Evolutionary conservation across 2,797 vertebrate genomes (phyloP), one percentile per base, ranked within the genome.

Genomic region (Chaenodraco wilsoni): DNA sequence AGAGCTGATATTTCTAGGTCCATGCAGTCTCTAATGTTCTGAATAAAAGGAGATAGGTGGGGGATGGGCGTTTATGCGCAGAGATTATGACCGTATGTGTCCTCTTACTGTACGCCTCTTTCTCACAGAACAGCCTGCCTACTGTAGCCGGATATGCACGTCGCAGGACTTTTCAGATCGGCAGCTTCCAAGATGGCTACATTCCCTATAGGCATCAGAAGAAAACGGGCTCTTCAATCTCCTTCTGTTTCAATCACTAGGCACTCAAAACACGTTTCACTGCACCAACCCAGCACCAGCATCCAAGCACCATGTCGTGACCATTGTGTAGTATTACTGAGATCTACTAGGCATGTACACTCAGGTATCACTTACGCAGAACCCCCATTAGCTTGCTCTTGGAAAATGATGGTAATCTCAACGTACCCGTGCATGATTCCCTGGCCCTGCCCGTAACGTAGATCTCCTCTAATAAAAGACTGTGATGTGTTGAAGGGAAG

Each of bases 1-100:
- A 87, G 62, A 16, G 12, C 70, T 48, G 76, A 78, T 71, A 78
- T 83, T 83, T 74, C 69, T 48, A 48, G 72, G 65, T 31, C 57
- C 11, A 37, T 69, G 67, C 67, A 14, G 69, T 61, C 65, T 78
- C 62, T 41, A 72, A 68, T 78, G 68, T 76, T 72, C 67, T 72
- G 48, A 44, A 16, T 2, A 16, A 31, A 62, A 63, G 17, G 10
- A 40, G 54, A 56, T 41, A 10, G 16, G 60, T 54, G 46, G 65
- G 50, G 44, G 59, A 31, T 71, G 52, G 49, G 48, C 41, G 51
- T 27, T 71, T 55, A 40, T 33, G 52, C 60, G 62, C 41, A 19
- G 55, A 79, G 68, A 74, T 70, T 59, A 52, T 56, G 56, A 72
- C 55, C 56, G 14, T 76, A 37, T 60, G 58, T 46, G 49, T 72